phyloP scores from a whole-genome alignment of 2,113 vertebrate species.

The Tenebrosternarchus preto region DNA sequence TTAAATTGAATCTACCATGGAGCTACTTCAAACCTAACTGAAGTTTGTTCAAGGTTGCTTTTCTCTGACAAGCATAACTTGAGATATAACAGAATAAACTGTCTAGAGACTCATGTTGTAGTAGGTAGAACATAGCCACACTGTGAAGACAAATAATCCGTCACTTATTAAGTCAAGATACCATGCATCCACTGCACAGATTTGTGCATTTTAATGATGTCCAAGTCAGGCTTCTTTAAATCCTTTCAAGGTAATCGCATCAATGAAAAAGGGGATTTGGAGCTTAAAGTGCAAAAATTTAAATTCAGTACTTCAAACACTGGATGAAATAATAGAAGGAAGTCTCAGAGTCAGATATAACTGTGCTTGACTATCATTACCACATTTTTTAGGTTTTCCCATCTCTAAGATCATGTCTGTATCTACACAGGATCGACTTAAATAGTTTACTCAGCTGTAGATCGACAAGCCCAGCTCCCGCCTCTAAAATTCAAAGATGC shows the following conservation, averaged over 20 bases:
- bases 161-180: background rate
- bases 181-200: conserved; percentile 14
- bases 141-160: no score
- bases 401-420: conserved; percentile 62
- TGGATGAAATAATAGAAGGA: conserved; percentile 69
- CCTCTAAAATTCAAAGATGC: conserved; percentile 57
- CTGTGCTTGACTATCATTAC: conserved; percentile 70
- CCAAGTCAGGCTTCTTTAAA: conserved; percentile 42
- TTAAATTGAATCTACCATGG: no score
- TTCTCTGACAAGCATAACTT: no score
- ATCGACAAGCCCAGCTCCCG: conserved; percentile 66
- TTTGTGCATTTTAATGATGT: conserved; percentile 41
- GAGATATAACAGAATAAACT: no score
- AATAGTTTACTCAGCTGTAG: conserved; percentile 76
- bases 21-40: no score
- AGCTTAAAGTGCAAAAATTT: conserved; percentile 59
- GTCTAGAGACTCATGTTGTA: no score
- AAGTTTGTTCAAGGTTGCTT: no score
- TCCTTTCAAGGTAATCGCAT: conserved; percentile 56
- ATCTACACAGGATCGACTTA: conserved; percentile 66
- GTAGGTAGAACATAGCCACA: no score
- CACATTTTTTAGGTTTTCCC: conserved; percentile 65
- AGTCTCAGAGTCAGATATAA: conserved; percentile 64
- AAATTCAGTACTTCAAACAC: conserved; percentile 69
- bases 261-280: conserved; percentile 41